phyloP scores from a whole-genome alignment of 2,797 vertebrate genomes.

The Helarctos malayanus region DNA sequence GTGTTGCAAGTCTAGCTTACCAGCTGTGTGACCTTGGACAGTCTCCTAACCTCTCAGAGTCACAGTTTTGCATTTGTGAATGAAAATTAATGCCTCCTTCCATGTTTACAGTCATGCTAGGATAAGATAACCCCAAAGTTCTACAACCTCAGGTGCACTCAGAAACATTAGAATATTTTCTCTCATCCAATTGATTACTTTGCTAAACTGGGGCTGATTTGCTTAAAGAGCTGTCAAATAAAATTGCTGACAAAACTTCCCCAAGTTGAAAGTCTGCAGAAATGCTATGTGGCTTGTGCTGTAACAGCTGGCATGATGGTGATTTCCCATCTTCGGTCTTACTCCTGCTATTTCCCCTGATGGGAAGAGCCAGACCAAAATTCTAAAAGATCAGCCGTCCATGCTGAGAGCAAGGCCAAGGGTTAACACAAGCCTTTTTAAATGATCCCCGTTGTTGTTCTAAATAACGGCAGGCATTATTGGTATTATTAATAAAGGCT shows the following conservation, averaged over 20 bases:
- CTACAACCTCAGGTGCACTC: background rate
- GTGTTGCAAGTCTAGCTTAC: background rate
- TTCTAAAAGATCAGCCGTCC: slow-evolving; percentile 60
- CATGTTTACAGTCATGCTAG: background rate
- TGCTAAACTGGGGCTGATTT: background rate
- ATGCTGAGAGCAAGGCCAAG: slow-evolving; percentile 64
- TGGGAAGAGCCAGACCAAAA: slow-evolving; percentile 47
- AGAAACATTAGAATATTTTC: background rate
- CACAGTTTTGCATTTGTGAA: slow-evolving; percentile 1
- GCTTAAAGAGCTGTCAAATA: background rate
- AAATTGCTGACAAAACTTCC: slow-evolving; percentile 31
- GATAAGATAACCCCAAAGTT: background rate
- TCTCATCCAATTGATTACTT: background rate
- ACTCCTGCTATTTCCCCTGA: slow-evolving; percentile 33
- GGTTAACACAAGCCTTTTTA: slow-evolving; percentile 70
- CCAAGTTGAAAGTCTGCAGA: background rate
- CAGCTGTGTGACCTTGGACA: background rate
- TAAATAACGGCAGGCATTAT: slow-evolving; percentile 75
- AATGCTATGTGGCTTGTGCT: background rate
- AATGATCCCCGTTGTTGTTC: slow-evolving; percentile 66
- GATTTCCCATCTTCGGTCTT: slow-evolving; percentile 10
- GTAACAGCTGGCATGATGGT: background rate
- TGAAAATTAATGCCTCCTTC: slow-evolving; percentile 29
- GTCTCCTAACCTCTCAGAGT: background rate
- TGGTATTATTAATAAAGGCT: slow-evolving; percentile 73